These are phyloP conservation scores for Ophion obscuratus DNA, from an alignment of 2,888 invertebrate genomes.

Conservation along the genomic window DNA sequence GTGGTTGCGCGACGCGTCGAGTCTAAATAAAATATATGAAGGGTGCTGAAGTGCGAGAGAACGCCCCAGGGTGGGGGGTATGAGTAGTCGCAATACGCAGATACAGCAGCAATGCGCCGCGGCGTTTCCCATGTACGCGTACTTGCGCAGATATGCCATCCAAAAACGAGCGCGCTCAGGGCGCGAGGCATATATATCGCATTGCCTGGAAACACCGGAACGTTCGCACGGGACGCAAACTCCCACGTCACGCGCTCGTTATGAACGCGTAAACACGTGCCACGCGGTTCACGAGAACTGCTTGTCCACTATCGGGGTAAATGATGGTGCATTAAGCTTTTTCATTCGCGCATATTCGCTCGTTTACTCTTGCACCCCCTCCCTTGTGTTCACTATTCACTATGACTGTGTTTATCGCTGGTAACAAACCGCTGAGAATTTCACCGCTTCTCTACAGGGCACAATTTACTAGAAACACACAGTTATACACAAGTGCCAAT, in stretches of 20 bases:
- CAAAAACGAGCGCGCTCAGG: constrained; percentile 62
- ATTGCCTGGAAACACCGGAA: constrained; percentile 43
- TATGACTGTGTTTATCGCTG: constrained; percentile 17
- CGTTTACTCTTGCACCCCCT: constrained; percentile 51
- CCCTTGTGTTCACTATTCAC: constrained; percentile 18
- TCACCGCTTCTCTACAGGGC: constrained; percentile 46
- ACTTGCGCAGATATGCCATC: constrained; percentile 32
- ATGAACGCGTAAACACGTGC: constrained; percentile 83
- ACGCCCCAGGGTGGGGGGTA: constrained; percentile 47
- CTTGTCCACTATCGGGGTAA: constrained; percentile 83
- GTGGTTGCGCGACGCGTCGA: constrained; percentile 73
- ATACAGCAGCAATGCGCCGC: constrained; percentile 77
- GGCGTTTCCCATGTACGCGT: constrained; percentile 77
- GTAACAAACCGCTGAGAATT: constrained; percentile 50
- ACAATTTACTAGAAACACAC: constrained; percentile 44
- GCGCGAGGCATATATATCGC: constrained; percentile 37
- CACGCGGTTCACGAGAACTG: constrained; percentile 76
- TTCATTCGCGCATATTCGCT: constrained; percentile 77
- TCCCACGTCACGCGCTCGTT: constrained; percentile 81
- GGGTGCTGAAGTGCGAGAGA: constrained; percentile 44
- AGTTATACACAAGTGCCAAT: background rate
- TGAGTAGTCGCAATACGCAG: constrained; percentile 18
- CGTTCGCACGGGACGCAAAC: constrained; percentile 73
- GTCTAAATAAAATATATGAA: constrained; percentile 83
- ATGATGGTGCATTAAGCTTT: constrained; percentile 84